These are phyloP conservation scores for Takifugu ocellatus DNA, from an alignment of 2,797 vertebrate species.

Conservation along the genomic window DNA sequence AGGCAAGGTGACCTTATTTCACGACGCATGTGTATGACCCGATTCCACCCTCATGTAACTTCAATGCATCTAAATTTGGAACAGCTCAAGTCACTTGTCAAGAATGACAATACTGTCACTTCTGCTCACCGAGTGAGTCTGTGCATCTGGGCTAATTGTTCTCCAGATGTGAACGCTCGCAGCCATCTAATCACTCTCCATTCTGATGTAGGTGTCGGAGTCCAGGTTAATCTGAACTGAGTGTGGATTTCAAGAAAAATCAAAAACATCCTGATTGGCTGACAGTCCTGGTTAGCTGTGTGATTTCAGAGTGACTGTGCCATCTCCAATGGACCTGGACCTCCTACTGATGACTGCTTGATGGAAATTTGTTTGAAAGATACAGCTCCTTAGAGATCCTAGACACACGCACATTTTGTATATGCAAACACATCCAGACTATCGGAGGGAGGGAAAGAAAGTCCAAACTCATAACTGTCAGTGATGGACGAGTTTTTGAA, in stretches of 20 bases:
- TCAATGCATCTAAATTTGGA: slow-evolving; percentile 65
- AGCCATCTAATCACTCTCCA: slow-evolving; percentile 69
- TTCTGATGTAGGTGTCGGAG: slow-evolving; percentile 67
- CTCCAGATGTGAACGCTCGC: slow-evolving; percentile 72
- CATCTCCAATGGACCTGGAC: slow-evolving; percentile 76
- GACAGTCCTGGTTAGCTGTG: slow-evolving; percentile 76
- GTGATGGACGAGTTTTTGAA: slow-evolving; percentile 69
- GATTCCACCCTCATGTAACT: slow-evolving; percentile 44
- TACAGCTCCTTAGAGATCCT: slow-evolving; percentile 69
- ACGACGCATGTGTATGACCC: slow-evolving; percentile 38
- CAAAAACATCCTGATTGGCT: slow-evolving; percentile 79
- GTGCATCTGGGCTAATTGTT: slow-evolving; percentile 72
- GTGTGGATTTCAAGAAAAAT: slow-evolving; percentile 75
- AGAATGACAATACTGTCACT: slow-evolving; percentile 57
- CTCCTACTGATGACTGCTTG: slow-evolving; percentile 76
- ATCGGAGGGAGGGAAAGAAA: slow-evolving; percentile 45
- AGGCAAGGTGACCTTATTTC: slow-evolving; percentile 40
- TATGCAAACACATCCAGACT: slow-evolving; percentile 10
- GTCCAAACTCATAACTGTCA: slow-evolving; percentile 78
- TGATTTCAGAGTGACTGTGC: slow-evolving; percentile 69
- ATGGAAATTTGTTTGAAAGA: slow-evolving; percentile 76
- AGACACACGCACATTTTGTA: slow-evolving; percentile 12
- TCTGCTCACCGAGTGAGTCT: slow-evolving; percentile 47
- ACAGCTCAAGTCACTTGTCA: slow-evolving; percentile 59
- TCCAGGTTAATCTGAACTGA: slow-evolving; percentile 84